A percentile compares a stretch with the other conserved stretches of the same genome.
phyloP scores from a whole-genome alignment of 2,888 invertebrate genomes.

The Teleiodes luculella region DNA sequence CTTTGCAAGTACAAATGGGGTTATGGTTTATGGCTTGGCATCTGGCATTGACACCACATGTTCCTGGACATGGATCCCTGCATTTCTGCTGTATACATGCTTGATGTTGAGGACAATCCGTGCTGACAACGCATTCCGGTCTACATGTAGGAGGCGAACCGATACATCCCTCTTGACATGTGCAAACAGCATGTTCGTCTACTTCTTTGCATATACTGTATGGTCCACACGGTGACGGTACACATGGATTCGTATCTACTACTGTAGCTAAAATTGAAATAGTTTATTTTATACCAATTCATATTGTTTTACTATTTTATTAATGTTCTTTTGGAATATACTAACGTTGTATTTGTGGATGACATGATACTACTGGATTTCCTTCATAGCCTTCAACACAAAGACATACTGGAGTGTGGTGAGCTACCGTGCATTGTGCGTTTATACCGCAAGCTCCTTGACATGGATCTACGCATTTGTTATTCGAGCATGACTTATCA shows the following conservation, averaged over 20 bases:
- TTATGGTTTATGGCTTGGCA: slow-evolving; percentile 88
- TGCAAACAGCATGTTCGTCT: slow-evolving; percentile 87
- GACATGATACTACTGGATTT: slow-evolving; percentile 83
- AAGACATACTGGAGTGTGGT: slow-evolving; percentile 89
- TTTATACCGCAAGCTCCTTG: slow-evolving; percentile 88
- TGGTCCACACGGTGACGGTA: slow-evolving; percentile 87
- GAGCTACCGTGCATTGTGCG: slow-evolving; percentile 88
- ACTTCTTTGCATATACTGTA: slow-evolving; percentile 86
- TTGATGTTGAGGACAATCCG: slow-evolving; percentile 86
- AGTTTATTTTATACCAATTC: neutral
- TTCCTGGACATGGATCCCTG: slow-evolving; percentile 86
- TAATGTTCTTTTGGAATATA: slow-evolving; percentile 26
- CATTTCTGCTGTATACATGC: slow-evolving; percentile 86
- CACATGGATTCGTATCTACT: slow-evolving; percentile 80
- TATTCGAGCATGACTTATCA: slow-evolving; percentile 88
- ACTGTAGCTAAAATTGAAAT: slow-evolving; percentile 53
- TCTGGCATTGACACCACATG: slow-evolving; percentile 85
- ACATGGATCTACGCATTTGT: slow-evolving; percentile 91
- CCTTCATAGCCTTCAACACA: slow-evolving; percentile 89
- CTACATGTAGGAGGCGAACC: slow-evolving; percentile 88
- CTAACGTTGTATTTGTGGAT: slow-evolving; percentile 65
- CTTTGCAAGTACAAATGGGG: slow-evolving; percentile 87
- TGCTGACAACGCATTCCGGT: slow-evolving; percentile 87
- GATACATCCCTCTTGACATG: slow-evolving; percentile 85
- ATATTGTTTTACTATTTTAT: neutral